Evolutionary conservation across 2,888 invertebrate species (phyloP), one percentile per base, ranked within the genome.

Genomic region (Crioceris asparagi): DNA sequence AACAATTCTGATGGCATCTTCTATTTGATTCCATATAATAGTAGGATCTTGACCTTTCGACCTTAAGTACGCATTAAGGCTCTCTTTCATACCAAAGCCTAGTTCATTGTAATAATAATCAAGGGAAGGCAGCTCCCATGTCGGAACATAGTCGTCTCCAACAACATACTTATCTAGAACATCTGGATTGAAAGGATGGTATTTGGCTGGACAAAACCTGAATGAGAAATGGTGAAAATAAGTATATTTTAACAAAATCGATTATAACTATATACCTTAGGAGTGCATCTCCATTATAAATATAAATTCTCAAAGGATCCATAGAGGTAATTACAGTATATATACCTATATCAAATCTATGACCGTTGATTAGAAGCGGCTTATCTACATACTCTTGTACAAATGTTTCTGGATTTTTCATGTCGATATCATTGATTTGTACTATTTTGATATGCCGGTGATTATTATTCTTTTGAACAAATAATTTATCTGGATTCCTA

Each of bases 281-380:
- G 5, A 97, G 67, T 6, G 85, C 80, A 57, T 97, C 96, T 14
- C 55, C 54, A 57, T 83, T 83, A 57, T 90, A 88, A 54, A 83
- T 80, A 59, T 96, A 97, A 2, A 84, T 77, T 47, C 93, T 70
- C 15, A 97, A 65, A 1, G 97, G 97, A 63, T 90, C 76, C 2
- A 96, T 71, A 0, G 92, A 94, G 0, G 93, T 94, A 14, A 97
- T 67, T 1, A 84, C 80, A 0, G 87, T 86, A 59, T 97, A 97
- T 39, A 97, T 78, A 6, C 97, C 96, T 61, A 97, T 86, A 65
- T 97, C 97, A 65, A 97, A 97, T 68, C 93, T 94, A 62, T 87
- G 78, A 1, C 90, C 91, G 61, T 91, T 91, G 3, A 97, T 82
- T 12, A 97, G 68, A 50, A 85, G 78, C 3, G 96, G 96, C 45